phyloP scores from a whole-genome alignment of 1,140 invertebrate species.

The Bombus fervidus region DNA sequence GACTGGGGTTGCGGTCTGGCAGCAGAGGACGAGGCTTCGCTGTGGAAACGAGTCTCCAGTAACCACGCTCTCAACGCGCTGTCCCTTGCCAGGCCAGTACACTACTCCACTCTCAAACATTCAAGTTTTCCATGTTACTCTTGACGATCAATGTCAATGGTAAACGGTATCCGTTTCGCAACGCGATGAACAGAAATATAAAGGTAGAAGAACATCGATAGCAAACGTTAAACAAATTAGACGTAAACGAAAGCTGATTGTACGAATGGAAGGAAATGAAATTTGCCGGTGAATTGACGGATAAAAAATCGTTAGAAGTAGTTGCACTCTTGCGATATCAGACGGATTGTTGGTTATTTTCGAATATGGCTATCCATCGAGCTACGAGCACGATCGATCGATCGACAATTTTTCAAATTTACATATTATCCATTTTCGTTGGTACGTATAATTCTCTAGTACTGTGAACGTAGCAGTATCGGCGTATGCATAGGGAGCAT shows the following conservation, averaged over 20 bases:
- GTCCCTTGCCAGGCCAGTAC: slow-evolving; percentile 92
- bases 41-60: slow-evolving; percentile 94
- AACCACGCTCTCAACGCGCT: slow-evolving; percentile 93
- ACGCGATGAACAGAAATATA: background rate
- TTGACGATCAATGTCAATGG: background rate
- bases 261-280: background rate
- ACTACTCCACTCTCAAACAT: slow-evolving; percentile 77
- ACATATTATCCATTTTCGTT: too few species aligned
- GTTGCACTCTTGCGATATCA: background rate
- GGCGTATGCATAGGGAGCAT: too few species aligned
- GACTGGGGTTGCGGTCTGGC: slow-evolving; percentile 94
- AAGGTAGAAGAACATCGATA: background rate
- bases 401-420: too few species aligned
- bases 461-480: background rate
- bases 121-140: background rate
- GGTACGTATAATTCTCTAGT: too few species aligned
- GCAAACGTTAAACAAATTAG: background rate
- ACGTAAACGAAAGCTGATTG: too few species aligned
- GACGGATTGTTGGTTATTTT: background rate
- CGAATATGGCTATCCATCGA: background rate
- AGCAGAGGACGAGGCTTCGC: slow-evolving; percentile 88
- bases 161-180: background rate
- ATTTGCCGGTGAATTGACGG: background rate
- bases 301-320: background rate
- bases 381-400: too few species aligned